Conservation (phyloP, 1,140 invertebrate genomes). For the Pseudomyrmex sp. region DNA sequence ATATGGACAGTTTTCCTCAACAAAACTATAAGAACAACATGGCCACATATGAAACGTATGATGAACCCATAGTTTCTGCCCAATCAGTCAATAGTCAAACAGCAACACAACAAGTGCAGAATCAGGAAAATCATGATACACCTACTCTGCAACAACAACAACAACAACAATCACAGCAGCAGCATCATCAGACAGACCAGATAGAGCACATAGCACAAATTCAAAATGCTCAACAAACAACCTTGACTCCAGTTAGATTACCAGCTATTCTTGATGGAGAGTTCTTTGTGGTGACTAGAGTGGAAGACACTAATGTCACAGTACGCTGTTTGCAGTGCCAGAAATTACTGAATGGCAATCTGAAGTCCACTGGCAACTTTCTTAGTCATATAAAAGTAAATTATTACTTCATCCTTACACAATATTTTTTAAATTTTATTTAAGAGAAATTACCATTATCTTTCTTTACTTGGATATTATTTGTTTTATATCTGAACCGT, state of each 20-base stretch:
- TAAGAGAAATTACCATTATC: too few relatives aligned
- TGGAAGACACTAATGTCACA: constrained; percentile 83
- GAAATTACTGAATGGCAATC: constrained; percentile 83
- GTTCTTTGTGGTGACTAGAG: constrained; percentile 82
- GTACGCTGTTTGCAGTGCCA: constrained; percentile 82
- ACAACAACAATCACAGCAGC: constrained; percentile 56
- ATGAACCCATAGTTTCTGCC: constrained; percentile 73
- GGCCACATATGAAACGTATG: constrained; percentile 81
- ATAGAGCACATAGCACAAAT: constrained; percentile 73
- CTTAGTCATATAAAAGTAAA: constrained; percentile 84
- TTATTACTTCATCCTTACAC: not conserved
- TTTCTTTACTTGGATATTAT: too few relatives aligned
- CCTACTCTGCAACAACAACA: constrained; percentile 67
- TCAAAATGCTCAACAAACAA: constrained; percentile 78
- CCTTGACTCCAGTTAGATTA: constrained; percentile 81
- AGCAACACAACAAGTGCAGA: constrained; percentile 61
- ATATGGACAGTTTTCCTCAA: constrained; percentile 80
- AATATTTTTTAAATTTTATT: too few relatives aligned
- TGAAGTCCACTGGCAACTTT: constrained; percentile 84
- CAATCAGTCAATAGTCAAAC: constrained; percentile 72
- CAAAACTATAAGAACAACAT: constrained; percentile 81
- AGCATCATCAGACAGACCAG: constrained; percentile 51
- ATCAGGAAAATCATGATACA: constrained; percentile 76
- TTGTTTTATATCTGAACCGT: too few relatives aligned
- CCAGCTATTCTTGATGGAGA: constrained; percentile 84